phyloP scores from a whole-genome alignment of 2,797 vertebrate species.

The Phoeniculus purpureus region DNA sequence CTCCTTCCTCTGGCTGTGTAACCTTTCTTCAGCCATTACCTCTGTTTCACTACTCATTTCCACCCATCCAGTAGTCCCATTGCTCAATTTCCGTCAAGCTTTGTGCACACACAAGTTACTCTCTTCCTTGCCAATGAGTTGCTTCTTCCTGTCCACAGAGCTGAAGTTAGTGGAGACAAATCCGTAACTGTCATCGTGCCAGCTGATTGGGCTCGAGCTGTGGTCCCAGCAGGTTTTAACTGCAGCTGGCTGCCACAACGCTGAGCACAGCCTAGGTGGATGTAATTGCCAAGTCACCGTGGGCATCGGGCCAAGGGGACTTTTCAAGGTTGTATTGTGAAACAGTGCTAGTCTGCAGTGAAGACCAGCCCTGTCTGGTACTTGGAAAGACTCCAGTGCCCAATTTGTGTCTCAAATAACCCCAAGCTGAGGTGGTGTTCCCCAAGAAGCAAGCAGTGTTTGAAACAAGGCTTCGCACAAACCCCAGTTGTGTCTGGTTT shows the following conservation, averaged over 20 bases:
- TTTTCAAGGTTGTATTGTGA: slow-evolving; percentile 16
- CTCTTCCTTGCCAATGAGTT: neutral
- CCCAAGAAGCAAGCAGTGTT: neutral
- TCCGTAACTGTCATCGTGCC: neutral
- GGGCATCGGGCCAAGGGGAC: slow-evolving; percentile 16
- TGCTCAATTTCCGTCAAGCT: neutral
- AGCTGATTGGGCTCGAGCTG: slow-evolving; percentile 8
- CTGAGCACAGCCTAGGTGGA: slow-evolving; percentile 18
- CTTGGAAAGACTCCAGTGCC: accelerated
- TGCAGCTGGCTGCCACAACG: slow-evolving; percentile 32
- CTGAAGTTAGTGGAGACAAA: neutral
- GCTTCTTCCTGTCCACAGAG: neutral
- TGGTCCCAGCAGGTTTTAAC: slow-evolving; percentile 51
- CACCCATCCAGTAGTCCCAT: neutral
- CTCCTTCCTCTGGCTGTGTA: neutral
- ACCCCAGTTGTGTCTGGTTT: neutral
- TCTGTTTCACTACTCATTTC: neutral
- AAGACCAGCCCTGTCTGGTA: neutral
- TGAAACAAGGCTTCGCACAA: neutral
- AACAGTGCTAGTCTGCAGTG: neutral
- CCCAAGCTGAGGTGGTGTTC: neutral
- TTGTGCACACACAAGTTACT: neutral
- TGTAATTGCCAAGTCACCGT: neutral
- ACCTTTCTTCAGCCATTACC: neutral
- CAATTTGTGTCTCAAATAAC: neutral